Percentiles rank a stretch among this genome's conserved stretches.
Conservation (phyloP, 2,888 invertebrate genomes). For the Salpingus planirostris region DNA sequence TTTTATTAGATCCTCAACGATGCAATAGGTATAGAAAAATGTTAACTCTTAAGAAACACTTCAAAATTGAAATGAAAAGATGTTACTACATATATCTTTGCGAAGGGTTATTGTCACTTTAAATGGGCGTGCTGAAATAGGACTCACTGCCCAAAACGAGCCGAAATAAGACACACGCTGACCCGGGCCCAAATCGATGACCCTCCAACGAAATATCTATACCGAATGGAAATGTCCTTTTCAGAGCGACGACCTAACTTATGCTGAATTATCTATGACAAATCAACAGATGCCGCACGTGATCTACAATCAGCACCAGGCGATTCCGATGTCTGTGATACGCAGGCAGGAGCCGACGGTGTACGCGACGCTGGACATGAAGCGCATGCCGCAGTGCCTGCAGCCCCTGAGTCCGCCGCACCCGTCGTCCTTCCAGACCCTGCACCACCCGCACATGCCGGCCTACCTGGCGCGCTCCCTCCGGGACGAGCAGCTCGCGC, state of each 20-base stretch:
- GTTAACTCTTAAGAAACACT: too few species aligned
- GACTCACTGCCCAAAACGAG: too few species aligned
- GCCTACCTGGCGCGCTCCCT: constrained; percentile 35
- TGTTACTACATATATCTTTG: too few species aligned
- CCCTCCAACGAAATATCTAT: too few species aligned
- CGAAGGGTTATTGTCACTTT: too few species aligned
- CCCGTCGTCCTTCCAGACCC: constrained; percentile 38
- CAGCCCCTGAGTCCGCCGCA: constrained; percentile 38
- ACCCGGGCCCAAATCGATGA: too few species aligned
- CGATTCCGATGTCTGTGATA: constrained; percentile 40
- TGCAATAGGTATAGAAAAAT: too few species aligned
- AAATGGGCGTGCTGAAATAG: too few species aligned
- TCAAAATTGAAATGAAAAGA: too few species aligned
- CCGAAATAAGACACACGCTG: too few species aligned
- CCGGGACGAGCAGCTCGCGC: constrained; percentile 31
- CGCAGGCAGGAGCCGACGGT: constrained; percentile 46
- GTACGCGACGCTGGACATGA: constrained; percentile 48
- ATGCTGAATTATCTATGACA: constrained; percentile 47
- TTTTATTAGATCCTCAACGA: too few species aligned
- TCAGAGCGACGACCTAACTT: constrained; percentile 47
- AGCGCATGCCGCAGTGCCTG: constrained; percentile 31
- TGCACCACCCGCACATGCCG: constrained; percentile 36
- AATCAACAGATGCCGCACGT: constrained; percentile 39
- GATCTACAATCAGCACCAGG: constrained; percentile 38
- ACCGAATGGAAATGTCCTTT: constrained; percentile 16